Base-by-base conservation (phyloP, 2,888 invertebrate genomes). In the Actias luna region DNA sequence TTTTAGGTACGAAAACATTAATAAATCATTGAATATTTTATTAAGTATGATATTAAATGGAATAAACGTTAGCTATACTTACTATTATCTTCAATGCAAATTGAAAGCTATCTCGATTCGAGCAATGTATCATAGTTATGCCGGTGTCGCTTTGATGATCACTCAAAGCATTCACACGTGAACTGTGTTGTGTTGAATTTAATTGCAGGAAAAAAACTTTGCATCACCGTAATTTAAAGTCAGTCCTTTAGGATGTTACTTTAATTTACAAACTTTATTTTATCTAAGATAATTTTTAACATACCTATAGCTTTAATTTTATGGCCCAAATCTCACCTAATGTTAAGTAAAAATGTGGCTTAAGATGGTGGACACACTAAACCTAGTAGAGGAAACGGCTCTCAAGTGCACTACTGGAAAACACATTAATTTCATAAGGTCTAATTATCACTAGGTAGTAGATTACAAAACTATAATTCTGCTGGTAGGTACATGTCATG, bases 121-220 rank as follows among this genome's bases (percentile, higher is more conserved):
- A n/a, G 27, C n/a, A n/a, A 55, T 55, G 55, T 29, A 29, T 55
- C 55, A 29, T 29, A 55, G 55, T 55, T 55, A 55, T 55, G 55
- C 29, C 16, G 29, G 29, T 29, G 55, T 55, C 55, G 55, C 55
- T 55, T 55, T 55, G 55, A 55, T 29, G 55, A 16, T 29, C n/a
- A 27, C 16, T 55, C 55, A 55, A 55, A 55, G 55, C 55, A n/a
- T 55, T 55, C 29, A 55, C 29, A 55, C 29, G 29, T 27, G 29
- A 29, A 55, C 29, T 29, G 55, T n/a, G 29, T 29, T 29, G 55
- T 8, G 8, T 52, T 12, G 10, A 25, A 22, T 12, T 35, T 25
- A 25, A 36, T 42, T 22, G 25, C 18, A 29, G 42, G 31, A 10
- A 22, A 25, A 8, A 18, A 16, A n/a, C 39, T 5, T 36, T 16